Evolutionary conservation across 2,888 invertebrate genomes (phyloP).

Genomic region (Chesias legatella): DNA sequence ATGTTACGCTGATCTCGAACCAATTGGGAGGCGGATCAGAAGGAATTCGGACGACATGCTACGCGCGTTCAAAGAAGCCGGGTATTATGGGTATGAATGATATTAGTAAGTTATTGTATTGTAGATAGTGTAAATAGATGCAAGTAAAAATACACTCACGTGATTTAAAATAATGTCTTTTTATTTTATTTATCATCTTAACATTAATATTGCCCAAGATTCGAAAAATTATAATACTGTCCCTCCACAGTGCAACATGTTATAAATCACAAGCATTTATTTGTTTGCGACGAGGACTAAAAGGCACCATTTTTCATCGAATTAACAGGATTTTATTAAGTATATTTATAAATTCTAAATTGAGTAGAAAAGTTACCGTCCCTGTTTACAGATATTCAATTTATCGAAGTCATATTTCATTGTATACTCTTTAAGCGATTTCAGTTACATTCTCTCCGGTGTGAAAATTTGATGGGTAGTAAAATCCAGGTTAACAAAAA

Average conservation of each 20-base stretch:
- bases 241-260: conserved; percentile 40
- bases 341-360: no score
- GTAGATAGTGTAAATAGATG: conserved; percentile 43
- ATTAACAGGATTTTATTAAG: no score
- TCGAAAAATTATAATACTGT: conserved; percentile 55
- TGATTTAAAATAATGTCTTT: conserved; percentile 77
- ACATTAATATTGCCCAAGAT: conserved; percentile 52
- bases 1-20: conserved; percentile 96
- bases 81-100: conserved; percentile 88
- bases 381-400: no score
- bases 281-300: conserved; percentile 28
- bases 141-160: conserved; percentile 39
- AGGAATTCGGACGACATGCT: conserved; percentile 88
- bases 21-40: conserved; percentile 89
- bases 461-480: no score
- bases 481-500: no score
- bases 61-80: conserved; percentile 87
- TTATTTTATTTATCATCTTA: conserved; percentile 68
- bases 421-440: no score
- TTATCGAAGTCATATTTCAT: no score
- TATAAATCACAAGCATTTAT: conserved; percentile 35
- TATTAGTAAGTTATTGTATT: conserved; percentile 6
- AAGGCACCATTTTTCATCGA: conserved; percentile 40
- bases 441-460: no score
- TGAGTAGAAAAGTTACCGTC: no score